These are phyloP conservation scores for Smittia aterrima DNA, from an alignment of 2,888 invertebrate species.

Conservation along the genomic window DNA sequence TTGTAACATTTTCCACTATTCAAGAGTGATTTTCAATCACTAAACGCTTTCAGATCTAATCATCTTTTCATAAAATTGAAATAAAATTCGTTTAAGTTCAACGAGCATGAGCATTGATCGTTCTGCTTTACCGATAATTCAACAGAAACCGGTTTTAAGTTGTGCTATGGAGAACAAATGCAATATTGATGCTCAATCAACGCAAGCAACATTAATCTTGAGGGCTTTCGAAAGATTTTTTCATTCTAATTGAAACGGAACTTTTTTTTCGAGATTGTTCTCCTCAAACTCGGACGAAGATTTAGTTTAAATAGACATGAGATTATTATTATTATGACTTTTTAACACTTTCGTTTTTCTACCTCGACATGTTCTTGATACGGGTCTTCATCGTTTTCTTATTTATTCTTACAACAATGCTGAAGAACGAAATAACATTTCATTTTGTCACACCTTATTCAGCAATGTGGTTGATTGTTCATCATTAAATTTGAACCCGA, in stretches of 20 bases:
- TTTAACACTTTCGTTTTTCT: neutral
- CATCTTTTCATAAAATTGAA: neutral
- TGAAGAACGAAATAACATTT: neutral
- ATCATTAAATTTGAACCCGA: neutral
- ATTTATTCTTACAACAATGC: conserved; percentile 1
- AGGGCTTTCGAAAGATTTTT: neutral
- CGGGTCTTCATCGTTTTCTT: neutral
- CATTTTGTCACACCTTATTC: conserved; percentile 5
- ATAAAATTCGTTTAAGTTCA: too few species aligned
- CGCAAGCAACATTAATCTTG: neutral
- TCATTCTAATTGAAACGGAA: neutral
- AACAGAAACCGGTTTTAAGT: too few species aligned
- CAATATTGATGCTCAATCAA: neutral
- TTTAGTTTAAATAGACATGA: too few species aligned
- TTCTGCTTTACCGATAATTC: neutral
- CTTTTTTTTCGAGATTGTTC: neutral
- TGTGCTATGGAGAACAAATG: neutral
- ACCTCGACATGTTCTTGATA: neutral
- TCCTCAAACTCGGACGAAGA: too few species aligned
- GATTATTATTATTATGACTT: neutral
- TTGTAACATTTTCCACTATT: too few species aligned
- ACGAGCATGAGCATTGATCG: too few species aligned
- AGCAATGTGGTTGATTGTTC: conserved; percentile 7
- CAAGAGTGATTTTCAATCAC: neutral
- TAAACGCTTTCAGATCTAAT: neutral